These are phyloP conservation scores for Eristalinus aeneus DNA, from an alignment of 2,888 invertebrate species.

Conservation along the genomic window DNA sequence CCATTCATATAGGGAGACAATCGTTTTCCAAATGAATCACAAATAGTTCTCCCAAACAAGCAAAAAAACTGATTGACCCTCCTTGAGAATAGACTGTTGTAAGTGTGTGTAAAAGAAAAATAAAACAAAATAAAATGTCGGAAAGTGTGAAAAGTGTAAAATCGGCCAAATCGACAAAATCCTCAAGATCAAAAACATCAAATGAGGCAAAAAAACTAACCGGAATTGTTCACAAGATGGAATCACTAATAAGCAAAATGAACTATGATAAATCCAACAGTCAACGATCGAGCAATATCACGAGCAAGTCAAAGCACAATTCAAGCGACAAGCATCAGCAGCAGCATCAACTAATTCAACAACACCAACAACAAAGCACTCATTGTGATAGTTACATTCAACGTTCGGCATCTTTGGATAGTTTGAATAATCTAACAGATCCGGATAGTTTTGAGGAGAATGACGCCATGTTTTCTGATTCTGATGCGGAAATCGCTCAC, in stretches of 20 bases:
- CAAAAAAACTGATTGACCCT: not conserved
- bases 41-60: not conserved
- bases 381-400: slow-evolving; percentile 65
- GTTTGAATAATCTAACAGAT: slow-evolving; percentile 86
- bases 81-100: not conserved
- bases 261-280: slow-evolving; percentile 77
- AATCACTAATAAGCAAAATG: slow-evolving; percentile 77
- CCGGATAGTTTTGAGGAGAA: slow-evolving; percentile 84
- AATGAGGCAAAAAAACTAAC: slow-evolving; percentile 74
- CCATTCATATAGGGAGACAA: not conserved
- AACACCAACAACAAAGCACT: slow-evolving; percentile 50
- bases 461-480: slow-evolving; percentile 82
- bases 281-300: slow-evolving; percentile 45
- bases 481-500: slow-evolving; percentile 85
- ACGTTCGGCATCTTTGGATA: slow-evolving; percentile 84
- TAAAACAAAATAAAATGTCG: slow-evolving; percentile 74
- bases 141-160: slow-evolving; percentile 75
- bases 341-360: slow-evolving; percentile 46
- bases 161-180: slow-evolving; percentile 71
- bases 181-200: slow-evolving; percentile 58
- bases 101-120: not conserved
- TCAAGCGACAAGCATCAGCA: slow-evolving; percentile 44
- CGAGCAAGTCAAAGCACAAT: slow-evolving; percentile 34
- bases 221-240: slow-evolving; percentile 78
- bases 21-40: slow-evolving; percentile 15